These are phyloP conservation scores for Percopsis transmontana DNA, from an alignment of 2,113 vertebrate species.

Conservation along the genomic window DNA sequence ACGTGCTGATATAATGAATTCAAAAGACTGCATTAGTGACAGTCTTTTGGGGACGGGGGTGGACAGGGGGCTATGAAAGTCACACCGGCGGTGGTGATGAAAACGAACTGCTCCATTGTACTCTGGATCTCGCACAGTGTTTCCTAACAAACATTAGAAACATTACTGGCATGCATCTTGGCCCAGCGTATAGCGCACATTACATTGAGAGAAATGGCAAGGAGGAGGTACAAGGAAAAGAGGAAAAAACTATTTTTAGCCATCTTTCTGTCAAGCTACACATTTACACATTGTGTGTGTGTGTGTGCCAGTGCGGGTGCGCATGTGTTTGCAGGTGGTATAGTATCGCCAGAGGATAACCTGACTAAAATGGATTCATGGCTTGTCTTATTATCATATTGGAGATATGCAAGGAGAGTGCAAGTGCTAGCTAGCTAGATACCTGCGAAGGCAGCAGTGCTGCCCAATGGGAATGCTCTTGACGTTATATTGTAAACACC, in stretches of 20 bases:
- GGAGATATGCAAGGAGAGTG: slow-evolving; percentile 1
- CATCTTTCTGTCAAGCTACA: slow-evolving; percentile 2
- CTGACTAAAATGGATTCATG: not conserved
- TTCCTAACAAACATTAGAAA: slow-evolving; percentile 12
- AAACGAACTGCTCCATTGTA: slow-evolving; percentile 45
- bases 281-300: slow-evolving; percentile 25
- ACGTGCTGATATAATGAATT: slow-evolving; percentile 59
- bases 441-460: slow-evolving; percentile 15
- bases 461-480: slow-evolving; percentile 8
- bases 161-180: slow-evolving; percentile 21
- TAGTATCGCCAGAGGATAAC: slow-evolving; percentile 10
- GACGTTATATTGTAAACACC: slow-evolving; percentile 2
- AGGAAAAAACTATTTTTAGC: slow-evolving; percentile 35
- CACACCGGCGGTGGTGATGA: slow-evolving; percentile 26
- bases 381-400: slow-evolving; percentile 15
- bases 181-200: slow-evolving; percentile 5
- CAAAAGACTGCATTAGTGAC: slow-evolving; percentile 58
- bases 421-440: slow-evolving; percentile 1
- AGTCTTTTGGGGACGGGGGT: slow-evolving; percentile 50
- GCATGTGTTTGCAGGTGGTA: slow-evolving; percentile 18
- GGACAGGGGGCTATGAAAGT: slow-evolving; percentile 46
- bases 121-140: slow-evolving; percentile 11
- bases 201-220: slow-evolving; percentile 14
- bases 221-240: not conserved
- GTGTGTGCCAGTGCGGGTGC: not conserved